These are phyloP conservation scores for Oxystoma pomonae DNA, from an alignment of 2,888 invertebrate genomes.

Conservation along the genomic window DNA sequence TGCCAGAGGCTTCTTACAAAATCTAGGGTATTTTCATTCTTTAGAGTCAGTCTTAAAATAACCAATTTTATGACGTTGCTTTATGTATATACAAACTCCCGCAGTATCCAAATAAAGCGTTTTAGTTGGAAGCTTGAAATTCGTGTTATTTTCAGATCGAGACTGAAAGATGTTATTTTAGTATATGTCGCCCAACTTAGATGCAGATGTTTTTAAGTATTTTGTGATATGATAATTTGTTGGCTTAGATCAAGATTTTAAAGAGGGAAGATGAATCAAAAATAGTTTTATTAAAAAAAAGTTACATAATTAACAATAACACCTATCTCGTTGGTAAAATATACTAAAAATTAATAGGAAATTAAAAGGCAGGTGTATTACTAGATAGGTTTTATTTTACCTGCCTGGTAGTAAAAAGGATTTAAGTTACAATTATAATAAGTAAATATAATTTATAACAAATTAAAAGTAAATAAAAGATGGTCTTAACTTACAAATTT, in stretches of 20 bases:
- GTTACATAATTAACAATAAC: slow-evolving; percentile 32
- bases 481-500: background rate
- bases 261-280: slow-evolving; percentile 24
- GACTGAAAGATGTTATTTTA: background rate
- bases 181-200: background rate
- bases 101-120: background rate
- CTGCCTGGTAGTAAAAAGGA: slow-evolving; percentile 37
- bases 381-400: slow-evolving; percentile 39
- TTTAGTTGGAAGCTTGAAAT: too few relatives aligned
- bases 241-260: background rate
- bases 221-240: too few relatives aligned
- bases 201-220: background rate
- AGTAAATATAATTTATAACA: slow-evolving; percentile 38
- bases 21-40: background rate
- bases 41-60: background rate
- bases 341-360: slow-evolving; percentile 23
- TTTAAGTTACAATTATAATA: slow-evolving; percentile 30
- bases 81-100: background rate
- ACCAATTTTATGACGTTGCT: background rate
- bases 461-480: slow-evolving; percentile 26
- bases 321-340: slow-evolving; percentile 27
- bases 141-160: background rate
- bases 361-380: slow-evolving; percentile 36
- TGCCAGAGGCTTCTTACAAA: background rate
- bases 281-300: slow-evolving; percentile 31